Percentiles rank a stretch among this genome's conserved stretches.
phyloP scores from a whole-genome alignment of 2,113 vertebrate genomes.

The Sinocyclocheilus maitianheensis region DNA sequence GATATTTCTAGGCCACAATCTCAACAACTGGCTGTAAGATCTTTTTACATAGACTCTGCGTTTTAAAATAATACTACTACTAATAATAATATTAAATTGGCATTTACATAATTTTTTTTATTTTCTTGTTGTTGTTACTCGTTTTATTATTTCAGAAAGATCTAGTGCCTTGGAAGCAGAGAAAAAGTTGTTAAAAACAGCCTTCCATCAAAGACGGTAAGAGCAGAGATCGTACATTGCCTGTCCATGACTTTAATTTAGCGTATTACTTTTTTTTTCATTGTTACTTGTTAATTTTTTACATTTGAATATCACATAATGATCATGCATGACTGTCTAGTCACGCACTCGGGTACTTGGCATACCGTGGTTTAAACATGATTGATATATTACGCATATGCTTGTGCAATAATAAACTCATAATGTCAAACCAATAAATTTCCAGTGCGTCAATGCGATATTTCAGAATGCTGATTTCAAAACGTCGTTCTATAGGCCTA shows the following conservation, averaged over 20 bases:
- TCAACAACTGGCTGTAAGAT: not conserved
- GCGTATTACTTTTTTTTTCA: slow-evolving; percentile 38
- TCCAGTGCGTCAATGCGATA: slow-evolving; percentile 49
- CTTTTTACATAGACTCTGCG: not conserved
- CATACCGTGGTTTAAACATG: slow-evolving; percentile 29
- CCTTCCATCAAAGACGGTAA: slow-evolving; percentile 81
- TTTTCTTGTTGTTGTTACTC: slow-evolving; percentile 58
- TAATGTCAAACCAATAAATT: slow-evolving; percentile 34
- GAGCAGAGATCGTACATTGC: slow-evolving; percentile 65
- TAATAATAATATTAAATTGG: not conserved
- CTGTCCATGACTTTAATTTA: slow-evolving; percentile 57
- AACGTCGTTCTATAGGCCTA: not conserved
- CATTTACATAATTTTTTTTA: slow-evolving; percentile 54
- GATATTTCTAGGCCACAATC: not conserved
- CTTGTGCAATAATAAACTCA: slow-evolving; percentile 46
- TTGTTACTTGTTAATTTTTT: not conserved
- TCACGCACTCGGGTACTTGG: slow-evolving; percentile 30
- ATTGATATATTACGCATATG: slow-evolving; percentile 33
- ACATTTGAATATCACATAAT: slow-evolving; percentile 6
- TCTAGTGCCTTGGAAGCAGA: slow-evolving; percentile 90
- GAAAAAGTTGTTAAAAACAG: no score
- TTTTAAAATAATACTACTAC: not conserved
- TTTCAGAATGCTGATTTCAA: slow-evolving; percentile 35
- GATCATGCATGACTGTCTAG: slow-evolving; percentile 15
- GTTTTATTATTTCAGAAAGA: slow-evolving; percentile 83